These are phyloP conservation scores for Rhinolophus ferrumequinum DNA, from an alignment of 2,113 vertebrate genomes.

Conservation along the genomic window DNA sequence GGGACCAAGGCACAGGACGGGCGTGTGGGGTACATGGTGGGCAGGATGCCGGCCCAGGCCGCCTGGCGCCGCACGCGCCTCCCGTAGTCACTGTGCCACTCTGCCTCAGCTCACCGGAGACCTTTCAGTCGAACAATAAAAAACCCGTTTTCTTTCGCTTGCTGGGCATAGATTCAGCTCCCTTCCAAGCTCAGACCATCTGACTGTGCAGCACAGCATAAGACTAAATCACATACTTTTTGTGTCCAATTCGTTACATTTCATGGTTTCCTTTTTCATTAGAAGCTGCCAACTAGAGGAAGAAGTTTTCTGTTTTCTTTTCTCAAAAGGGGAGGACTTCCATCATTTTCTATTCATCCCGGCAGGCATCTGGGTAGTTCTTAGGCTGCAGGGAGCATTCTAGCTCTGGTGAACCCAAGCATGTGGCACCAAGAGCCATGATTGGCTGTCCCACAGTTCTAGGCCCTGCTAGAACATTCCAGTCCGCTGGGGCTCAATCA, in stretches of 20 bases:
- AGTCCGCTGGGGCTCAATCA: not conserved
- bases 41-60: not conserved
- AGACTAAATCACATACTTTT: not conserved
- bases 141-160: not conserved
- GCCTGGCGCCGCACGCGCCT: too few species aligned
- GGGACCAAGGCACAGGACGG: too few species aligned
- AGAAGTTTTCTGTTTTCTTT: not conserved
- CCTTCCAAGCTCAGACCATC: not conserved
- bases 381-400: not conserved
- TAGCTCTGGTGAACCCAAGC: not conserved
- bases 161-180: not conserved
- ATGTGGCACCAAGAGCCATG: not conserved
- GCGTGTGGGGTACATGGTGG: too few species aligned
- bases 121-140: not conserved
- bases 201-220: too few species aligned
- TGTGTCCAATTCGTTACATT: not conserved
- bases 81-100: rapidly evolving
- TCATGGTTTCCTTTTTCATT: not conserved
- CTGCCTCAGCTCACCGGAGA: not conserved
- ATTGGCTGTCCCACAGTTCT: too few species aligned
- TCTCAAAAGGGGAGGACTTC: not conserved
- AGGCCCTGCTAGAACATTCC: not conserved
- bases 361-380: not conserved
- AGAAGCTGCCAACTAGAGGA: not conserved
- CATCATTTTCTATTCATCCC: not conserved